Conservation (phyloP, 2,888 invertebrate genomes). For the Orthosia incerta region DNA sequence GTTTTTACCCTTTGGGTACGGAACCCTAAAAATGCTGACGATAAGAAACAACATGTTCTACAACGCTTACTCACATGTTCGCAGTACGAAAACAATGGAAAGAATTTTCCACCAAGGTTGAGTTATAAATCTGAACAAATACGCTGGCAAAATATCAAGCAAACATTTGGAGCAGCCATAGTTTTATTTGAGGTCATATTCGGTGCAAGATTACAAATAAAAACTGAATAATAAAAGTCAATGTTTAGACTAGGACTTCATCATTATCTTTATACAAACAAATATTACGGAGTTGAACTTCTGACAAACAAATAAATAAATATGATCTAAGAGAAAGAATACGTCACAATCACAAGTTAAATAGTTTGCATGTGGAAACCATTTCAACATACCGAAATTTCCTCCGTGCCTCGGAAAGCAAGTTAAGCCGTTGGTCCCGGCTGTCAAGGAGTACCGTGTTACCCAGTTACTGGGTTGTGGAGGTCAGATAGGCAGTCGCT, state of each 20-base stretch:
- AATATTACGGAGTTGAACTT: background rate
- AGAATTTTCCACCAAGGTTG: conserved; percentile 51
- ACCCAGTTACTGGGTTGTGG: no score
- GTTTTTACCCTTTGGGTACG: no score
- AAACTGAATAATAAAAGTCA: conserved; percentile 5
- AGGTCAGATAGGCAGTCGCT: no score
- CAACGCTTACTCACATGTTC: conserved; percentile 9
- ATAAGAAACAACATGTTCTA: conserved; percentile 19
- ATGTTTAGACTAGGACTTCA: conserved; percentile 9
- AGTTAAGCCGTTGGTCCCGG: no score
- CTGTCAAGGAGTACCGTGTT: no score
- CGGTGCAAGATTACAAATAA: conserved; percentile 16
- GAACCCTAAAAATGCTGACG: conserved; percentile 8
- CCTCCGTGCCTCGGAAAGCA: no score
- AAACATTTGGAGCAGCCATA: conserved; percentile 42
- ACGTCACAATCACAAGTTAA: no score
- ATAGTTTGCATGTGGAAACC: no score
- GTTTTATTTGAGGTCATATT: conserved; percentile 40
- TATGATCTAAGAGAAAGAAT: background rate
- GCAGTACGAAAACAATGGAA: conserved; percentile 43
- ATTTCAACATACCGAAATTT: no score
- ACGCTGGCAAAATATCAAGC: conserved; percentile 53
- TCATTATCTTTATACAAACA: background rate
- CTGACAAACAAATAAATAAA: background rate
- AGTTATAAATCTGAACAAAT: conserved; percentile 47